These are phyloP conservation scores for Tetropium fuscum DNA, from an alignment of 2,888 invertebrate species.

Conservation along the genomic window DNA sequence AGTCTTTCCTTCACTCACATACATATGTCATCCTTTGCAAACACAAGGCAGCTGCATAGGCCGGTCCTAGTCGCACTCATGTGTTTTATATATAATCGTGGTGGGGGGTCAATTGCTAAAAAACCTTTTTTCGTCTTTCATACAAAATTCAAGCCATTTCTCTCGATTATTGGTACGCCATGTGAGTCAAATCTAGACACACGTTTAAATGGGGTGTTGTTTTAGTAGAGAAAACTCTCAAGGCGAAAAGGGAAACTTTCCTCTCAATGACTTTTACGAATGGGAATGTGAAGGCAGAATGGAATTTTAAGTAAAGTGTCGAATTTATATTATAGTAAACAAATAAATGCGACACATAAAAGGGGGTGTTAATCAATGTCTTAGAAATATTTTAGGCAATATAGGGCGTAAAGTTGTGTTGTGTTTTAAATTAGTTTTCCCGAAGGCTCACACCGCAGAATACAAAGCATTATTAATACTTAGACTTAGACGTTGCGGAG, in stretches of 20 bases:
- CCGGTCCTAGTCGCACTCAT: slow-evolving; percentile 46
- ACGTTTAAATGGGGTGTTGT: slow-evolving; percentile 52
- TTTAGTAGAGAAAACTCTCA: slow-evolving; percentile 38
- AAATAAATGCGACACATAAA: slow-evolving; percentile 28
- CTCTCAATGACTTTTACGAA: slow-evolving; percentile 31
- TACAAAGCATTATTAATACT: slow-evolving; percentile 12
- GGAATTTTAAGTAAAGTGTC: slow-evolving; percentile 32
- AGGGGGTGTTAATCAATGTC: slow-evolving; percentile 26
- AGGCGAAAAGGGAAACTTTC: slow-evolving; percentile 23
- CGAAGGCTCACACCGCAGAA: background rate
- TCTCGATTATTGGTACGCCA: slow-evolving; percentile 63
- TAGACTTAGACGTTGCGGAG: background rate
- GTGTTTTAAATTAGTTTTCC: slow-evolving; percentile 24
- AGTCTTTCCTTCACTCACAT: slow-evolving; percentile 46
- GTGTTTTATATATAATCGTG: slow-evolving; percentile 61
- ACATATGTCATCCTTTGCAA: slow-evolving; percentile 10
- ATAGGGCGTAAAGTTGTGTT: slow-evolving; percentile 15
- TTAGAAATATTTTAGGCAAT: slow-evolving; percentile 21
- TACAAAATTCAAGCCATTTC: slow-evolving; percentile 66
- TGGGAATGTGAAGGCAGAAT: slow-evolving; percentile 22
- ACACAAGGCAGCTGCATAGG: background rate
- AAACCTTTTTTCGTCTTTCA: slow-evolving; percentile 65
- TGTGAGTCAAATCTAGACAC: slow-evolving; percentile 60
- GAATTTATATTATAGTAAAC: slow-evolving; percentile 30
- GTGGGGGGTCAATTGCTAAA: slow-evolving; percentile 64